Percentiles rank a stretch among this genome's conserved stretches.
These are phyloP conservation scores for Deilephila porcellus DNA, from an alignment of 2,888 invertebrate genomes.

Conservation along the genomic window DNA sequence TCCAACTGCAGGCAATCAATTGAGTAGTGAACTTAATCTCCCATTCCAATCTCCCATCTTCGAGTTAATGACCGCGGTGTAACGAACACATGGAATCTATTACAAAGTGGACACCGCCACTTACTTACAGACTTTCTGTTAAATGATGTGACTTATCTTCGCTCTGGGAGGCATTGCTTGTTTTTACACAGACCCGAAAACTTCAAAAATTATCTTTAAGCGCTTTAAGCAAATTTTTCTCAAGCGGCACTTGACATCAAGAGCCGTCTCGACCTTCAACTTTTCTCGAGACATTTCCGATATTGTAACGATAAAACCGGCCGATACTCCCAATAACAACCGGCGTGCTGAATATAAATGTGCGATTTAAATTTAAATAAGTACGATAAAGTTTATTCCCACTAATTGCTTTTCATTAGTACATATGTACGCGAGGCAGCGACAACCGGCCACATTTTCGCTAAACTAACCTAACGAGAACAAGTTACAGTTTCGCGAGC, in stretches of 20 bases:
- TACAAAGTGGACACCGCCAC: constrained; percentile 61
- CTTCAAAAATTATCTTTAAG: constrained; percentile 10
- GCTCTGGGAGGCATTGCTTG: constrained; percentile 55
- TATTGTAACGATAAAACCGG: constrained; percentile 14
- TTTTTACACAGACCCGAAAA: constrained; percentile 52
- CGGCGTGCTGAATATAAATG: constrained; percentile 20
- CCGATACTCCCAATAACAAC: constrained; percentile 16
- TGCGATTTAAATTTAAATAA: constrained; percentile 15
- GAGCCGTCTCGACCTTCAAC: constrained; percentile 32
- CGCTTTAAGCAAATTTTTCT: not conserved
- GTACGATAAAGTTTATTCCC: not conserved
- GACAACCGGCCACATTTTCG: constrained; percentile 25
- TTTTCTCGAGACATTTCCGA: constrained; percentile 25
- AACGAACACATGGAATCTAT: constrained; percentile 60
- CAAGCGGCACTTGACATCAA: constrained; percentile 37
- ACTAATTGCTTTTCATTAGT: constrained; percentile 26
- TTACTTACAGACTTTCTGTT: constrained; percentile 69
- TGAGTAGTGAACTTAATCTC: constrained; percentile 53
- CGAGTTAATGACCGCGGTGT: constrained; percentile 64
- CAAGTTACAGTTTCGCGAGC: constrained; percentile 68
- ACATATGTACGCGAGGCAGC: constrained; percentile 11
- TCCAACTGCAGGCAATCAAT: constrained; percentile 48
- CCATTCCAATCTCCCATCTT: constrained; percentile 50
- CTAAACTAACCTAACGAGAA: constrained; percentile 59
- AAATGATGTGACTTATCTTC: constrained; percentile 68